Percentiles rank a stretch among this genome's conserved stretches.
These are phyloP conservation scores for Netta rufina DNA, from an alignment of 2,797 vertebrate species.

Conservation along the genomic window DNA sequence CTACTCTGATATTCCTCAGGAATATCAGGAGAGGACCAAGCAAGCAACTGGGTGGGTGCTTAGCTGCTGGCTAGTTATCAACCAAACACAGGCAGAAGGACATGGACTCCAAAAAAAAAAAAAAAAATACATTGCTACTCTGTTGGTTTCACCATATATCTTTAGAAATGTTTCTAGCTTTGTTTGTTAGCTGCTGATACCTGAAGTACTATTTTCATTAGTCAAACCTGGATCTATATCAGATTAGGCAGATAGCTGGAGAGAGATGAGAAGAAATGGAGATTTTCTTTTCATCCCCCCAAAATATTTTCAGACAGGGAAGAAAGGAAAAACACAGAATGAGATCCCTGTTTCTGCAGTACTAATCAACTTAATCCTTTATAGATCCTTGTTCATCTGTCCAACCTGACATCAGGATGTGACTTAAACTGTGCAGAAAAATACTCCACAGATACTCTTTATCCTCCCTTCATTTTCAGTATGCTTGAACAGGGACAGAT, in stretches of 20 bases:
- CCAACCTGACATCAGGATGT: neutral
- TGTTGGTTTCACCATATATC: neutral
- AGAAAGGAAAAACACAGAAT: neutral
- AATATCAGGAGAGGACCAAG: neutral
- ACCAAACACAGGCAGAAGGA: neutral
- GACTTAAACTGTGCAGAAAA: neutral
- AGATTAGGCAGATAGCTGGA: neutral
- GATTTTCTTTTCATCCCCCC: neutral
- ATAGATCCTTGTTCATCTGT: neutral
- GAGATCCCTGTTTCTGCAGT: neutral
- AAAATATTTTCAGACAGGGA: neutral
- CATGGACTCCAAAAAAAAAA: neutral
- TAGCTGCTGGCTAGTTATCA: neutral
- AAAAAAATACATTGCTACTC: neutral
- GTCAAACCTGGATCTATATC: neutral
- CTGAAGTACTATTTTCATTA: neutral
- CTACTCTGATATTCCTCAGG: neutral
- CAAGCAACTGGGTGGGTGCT: neutral
- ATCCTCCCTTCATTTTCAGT: neutral
- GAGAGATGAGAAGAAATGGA: neutral
- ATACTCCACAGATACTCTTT: neutral
- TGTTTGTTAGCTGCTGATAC: neutral
- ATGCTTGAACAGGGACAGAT: neutral
- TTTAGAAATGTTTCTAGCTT: neutral
- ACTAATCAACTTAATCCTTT: neutral